Evolutionary conservation across 2,797 vertebrate species (phyloP).

Genomic region (Pseudomugil gertrudae): DNA sequence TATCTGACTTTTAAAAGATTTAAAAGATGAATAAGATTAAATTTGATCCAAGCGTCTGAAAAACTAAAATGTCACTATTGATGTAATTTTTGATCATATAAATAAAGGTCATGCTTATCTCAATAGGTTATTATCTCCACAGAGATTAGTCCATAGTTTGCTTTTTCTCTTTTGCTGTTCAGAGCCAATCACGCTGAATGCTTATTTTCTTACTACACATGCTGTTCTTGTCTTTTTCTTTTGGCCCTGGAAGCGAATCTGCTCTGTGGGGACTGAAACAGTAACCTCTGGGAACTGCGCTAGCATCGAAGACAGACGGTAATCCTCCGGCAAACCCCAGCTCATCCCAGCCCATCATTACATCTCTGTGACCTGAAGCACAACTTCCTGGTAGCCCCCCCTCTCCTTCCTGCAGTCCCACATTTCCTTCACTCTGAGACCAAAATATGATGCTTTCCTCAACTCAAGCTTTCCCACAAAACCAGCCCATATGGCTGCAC

Average conservation of each 20-base stretch:
- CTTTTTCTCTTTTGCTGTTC: conserved; percentile 24
- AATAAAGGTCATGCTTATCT: conserved; percentile 14
- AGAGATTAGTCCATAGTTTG: conserved; percentile 27
- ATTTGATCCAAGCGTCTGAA: too few species aligned
- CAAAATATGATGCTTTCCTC: conserved; percentile 52
- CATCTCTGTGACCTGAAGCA: conserved; percentile 63
- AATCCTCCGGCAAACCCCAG: conserved; percentile 74
- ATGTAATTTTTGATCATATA: conserved; percentile 6
- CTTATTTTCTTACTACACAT: conserved; percentile 36
- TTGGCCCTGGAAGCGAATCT: conserved; percentile 57
- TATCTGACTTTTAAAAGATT: not conserved
- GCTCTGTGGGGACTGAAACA: conserved; percentile 63
- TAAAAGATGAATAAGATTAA: conserved; percentile 6
- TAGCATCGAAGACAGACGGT: conserved; percentile 63
- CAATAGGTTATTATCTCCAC: conserved; percentile 3
- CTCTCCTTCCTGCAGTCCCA: not conserved
- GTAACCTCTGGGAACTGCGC: conserved; percentile 54
- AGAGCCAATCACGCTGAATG: conserved; percentile 12
- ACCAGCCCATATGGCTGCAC: conserved; percentile 56
- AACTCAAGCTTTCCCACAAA: conserved; percentile 73
- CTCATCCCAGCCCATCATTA: conserved; percentile 73
- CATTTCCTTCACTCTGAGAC: conserved; percentile 15
- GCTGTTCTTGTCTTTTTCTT: conserved; percentile 51
- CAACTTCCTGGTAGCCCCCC: conserved; percentile 31
- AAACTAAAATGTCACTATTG: not conserved